Percentiles rank a stretch among this genome's conserved stretches.
phyloP scores from a whole-genome alignment of 1,140 invertebrate genomes.

The Drosophila setifemur region DNA sequence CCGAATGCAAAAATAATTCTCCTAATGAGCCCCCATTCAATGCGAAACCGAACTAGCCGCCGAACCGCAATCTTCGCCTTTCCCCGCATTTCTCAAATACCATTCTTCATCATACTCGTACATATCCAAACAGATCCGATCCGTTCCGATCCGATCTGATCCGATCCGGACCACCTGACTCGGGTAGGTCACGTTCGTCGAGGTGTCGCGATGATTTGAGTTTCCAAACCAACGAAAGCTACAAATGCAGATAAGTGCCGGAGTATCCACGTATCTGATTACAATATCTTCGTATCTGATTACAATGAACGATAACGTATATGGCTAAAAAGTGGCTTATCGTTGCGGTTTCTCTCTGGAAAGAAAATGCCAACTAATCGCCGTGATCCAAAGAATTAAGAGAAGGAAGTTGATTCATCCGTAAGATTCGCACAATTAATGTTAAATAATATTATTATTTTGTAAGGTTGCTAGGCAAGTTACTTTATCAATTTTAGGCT shows the following conservation, averaged over 20 bases:
- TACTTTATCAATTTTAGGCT: no score
- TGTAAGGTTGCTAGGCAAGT: no score
- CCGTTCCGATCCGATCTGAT: no score
- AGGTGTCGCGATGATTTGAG: constrained; percentile 16
- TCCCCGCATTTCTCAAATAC: constrained; percentile 33
- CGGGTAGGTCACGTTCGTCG: constrained; percentile 24
- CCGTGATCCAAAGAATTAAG: not conserved
- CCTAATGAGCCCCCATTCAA: constrained; percentile 31
- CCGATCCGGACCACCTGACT: constrained; percentile 10
- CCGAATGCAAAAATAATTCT: constrained; percentile 45
- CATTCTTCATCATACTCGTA: no score
- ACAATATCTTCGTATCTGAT: constrained; percentile 13
- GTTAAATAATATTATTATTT: no score
- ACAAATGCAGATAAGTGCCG: constrained; percentile 13
- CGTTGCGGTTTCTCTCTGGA: not conserved
- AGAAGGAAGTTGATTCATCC: not conserved
- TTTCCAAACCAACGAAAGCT: constrained; percentile 7
- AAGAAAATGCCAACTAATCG: constrained; percentile 5
- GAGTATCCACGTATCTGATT: constrained; percentile 19
- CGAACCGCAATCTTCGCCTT: constrained; percentile 11
- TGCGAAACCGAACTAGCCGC: no score
- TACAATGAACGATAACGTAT: constrained; percentile 23
- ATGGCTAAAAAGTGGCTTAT: not conserved
- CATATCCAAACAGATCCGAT: no score
- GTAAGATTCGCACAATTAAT: no score